Evolutionary conservation across 2,888 invertebrate species (phyloP).

Genomic region (Rutpela maculata): DNA sequence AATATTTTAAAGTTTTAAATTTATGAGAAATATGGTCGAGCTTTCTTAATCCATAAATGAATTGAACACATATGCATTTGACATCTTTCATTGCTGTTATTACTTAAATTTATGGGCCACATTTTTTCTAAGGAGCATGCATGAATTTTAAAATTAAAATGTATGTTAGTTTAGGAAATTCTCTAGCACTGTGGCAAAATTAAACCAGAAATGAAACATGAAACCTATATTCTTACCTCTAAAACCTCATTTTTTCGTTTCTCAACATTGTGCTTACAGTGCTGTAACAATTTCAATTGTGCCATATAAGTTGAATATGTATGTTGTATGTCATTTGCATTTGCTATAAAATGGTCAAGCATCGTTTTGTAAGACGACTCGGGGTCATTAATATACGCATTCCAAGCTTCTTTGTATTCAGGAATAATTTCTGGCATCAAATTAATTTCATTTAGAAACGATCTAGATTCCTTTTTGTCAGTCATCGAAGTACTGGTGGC

Average conservation of each 20-base stretch:
- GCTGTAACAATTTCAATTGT: constrained; percentile 50
- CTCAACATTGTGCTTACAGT: constrained; percentile 47
- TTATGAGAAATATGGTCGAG: too few species aligned
- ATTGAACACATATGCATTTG: too few species aligned
- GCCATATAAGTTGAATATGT: constrained; percentile 49
- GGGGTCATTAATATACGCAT: constrained; percentile 39
- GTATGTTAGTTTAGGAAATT: too few species aligned
- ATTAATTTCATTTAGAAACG: constrained; percentile 14
- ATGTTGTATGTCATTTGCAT: constrained; percentile 51
- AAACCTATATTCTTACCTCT: constrained; percentile 47
- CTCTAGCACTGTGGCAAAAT: too few species aligned
- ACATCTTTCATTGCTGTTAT: too few species aligned
- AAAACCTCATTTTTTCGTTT: constrained; percentile 54
- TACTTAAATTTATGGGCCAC: too few species aligned
- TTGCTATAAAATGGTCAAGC: constrained; percentile 53
- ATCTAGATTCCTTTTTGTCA: constrained; percentile 45
- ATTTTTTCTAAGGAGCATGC: too few species aligned
- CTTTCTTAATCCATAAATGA: too few species aligned
- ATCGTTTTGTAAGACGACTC: constrained; percentile 42
- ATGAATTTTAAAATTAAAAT: too few species aligned
- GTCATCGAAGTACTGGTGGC: neutral
- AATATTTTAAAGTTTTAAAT: too few species aligned
- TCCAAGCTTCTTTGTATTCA: constrained; percentile 57
- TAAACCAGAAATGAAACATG: neutral
- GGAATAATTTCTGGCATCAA: constrained; percentile 55